Base-by-base conservation (phyloP, 2,888 invertebrate genomes). In the Zonitis immaculata region DNA sequence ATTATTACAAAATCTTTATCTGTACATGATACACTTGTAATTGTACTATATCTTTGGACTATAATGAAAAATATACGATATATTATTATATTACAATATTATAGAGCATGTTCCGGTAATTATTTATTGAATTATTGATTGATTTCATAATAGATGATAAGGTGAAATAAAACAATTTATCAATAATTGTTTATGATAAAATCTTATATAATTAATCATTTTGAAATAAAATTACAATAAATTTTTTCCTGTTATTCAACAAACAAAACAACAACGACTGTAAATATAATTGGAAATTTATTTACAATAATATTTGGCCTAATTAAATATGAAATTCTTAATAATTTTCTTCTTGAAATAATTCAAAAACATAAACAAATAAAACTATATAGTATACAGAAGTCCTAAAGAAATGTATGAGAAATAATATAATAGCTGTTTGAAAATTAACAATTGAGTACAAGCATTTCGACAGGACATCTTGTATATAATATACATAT, bases 241-340 rank as follows among this genome's bases (percentile, higher is more conserved):
- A 51, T 52, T 49, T 56, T 49, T 16, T 35, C 3, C 16, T 8
- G 32, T 32, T 32, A 32, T 42, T 55, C 49, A 59, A 54, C 50
- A n/a, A 64, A 62, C 58, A 59, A 52, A 59, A 61, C 57, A 61
- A 64, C 61, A 58, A 52, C 52, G 55, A 42, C 59, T 52, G 56
- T 57, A 61, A 60, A 57, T 54, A 63, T 58, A 60, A 62, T 62
- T 59, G 56, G 49, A 49, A 43, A 54, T 52, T 57, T 59, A 54
- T 62, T 63, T 57, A 54, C 46, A 48, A 54, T 49, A 59, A 55
- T 61, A 65, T 65, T 65, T 63, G 63, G 62, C 59, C 59, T 56
- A 47, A 16, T 35, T 16, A 16, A 35, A 35, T 7, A 35, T n/a
- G n/a, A n/a, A n/a, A n/a, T n/a, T 35, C 14, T 32, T 32, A 14